Conservation (phyloP, 2,797 vertebrate species). For the Epinephelus awoara region DNA sequence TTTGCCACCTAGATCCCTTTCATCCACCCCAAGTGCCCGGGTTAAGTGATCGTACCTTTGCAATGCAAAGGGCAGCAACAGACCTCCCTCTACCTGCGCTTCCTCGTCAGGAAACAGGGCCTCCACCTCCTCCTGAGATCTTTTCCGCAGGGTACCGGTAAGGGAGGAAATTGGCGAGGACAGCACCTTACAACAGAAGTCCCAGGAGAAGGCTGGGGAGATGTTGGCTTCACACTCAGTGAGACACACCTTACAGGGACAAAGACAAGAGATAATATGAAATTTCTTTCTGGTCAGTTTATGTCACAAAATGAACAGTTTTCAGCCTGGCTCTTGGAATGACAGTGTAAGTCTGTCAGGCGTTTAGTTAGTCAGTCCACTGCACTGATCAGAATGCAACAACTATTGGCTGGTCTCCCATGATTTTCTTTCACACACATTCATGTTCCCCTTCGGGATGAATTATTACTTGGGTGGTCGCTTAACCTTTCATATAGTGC, state of each 20-base stretch:
- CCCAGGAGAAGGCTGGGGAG: constrained; percentile 87
- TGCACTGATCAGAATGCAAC: not conserved
- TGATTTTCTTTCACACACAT: not conserved
- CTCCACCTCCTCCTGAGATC: constrained; percentile 84
- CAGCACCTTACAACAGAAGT: constrained; percentile 84
- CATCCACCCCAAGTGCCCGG: constrained; percentile 73
- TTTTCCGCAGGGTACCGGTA: constrained; percentile 74
- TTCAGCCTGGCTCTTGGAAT: not conserved
- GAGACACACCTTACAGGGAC: constrained; percentile 88
- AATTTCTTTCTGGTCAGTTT: not conserved
- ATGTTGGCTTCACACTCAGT: constrained; percentile 89
- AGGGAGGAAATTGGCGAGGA: constrained; percentile 67
- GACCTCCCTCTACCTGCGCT: constrained; percentile 71
- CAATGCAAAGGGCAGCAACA: constrained; percentile 73
- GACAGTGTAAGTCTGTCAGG: not conserved
- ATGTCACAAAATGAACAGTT: not conserved
- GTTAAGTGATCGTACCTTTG: constrained; percentile 82
- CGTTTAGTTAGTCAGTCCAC: not conserved
- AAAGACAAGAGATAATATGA: constrained; percentile 17
- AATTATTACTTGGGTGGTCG: no score
- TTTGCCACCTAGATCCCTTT: constrained; percentile 60
- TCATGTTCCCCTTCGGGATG: not conserved
- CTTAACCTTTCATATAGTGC: no score
- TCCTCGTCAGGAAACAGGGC: constrained; percentile 76
- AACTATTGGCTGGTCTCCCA: not conserved